Evolutionary conservation across 2,888 invertebrate genomes (phyloP).

Genomic region (Copidosoma aretas): DNA sequence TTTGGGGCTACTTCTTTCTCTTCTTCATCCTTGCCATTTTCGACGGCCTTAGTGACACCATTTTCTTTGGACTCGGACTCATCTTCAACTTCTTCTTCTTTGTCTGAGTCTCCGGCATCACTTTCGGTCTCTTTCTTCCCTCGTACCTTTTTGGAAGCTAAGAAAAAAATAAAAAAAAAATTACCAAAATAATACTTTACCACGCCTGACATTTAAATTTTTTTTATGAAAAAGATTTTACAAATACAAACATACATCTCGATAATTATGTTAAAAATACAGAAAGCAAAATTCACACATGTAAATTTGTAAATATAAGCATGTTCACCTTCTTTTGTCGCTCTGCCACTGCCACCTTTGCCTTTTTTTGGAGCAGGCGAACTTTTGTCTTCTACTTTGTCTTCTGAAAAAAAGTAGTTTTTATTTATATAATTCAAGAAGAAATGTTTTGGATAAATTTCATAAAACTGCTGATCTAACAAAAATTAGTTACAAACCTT

Average conservation of each 20-base stretch:
- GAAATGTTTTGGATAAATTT: background rate
- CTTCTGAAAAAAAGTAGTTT: background rate
- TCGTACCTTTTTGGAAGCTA: constrained; percentile 35
- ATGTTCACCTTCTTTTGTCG: constrained; percentile 28
- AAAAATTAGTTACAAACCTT: constrained; percentile 13
- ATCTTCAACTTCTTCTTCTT: constrained; percentile 26
- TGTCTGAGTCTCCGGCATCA: constrained; percentile 17
- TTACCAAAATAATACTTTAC: no score
- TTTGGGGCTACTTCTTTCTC: constrained; percentile 26
- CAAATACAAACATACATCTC: no score
- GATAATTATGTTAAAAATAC: no score
- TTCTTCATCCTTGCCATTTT: constrained; percentile 27
- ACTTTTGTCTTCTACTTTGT: constrained; percentile 28
- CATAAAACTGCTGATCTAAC: background rate
- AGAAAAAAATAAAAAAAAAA: constrained; percentile 6
- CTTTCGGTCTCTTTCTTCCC: constrained; percentile 34
- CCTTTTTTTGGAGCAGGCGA: constrained; percentile 33
- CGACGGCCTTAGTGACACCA: constrained; percentile 28
- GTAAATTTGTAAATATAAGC: background rate
- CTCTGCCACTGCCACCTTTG: constrained; percentile 35
- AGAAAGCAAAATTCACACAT: no score
- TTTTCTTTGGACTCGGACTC: constrained; percentile 34
- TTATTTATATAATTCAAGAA: background rate
- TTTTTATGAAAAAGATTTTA: background rate
- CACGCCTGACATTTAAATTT: background rate